Percentiles rank a stretch among this genome's conserved stretches.
Conservation (phyloP, 2,797 vertebrate genomes). For the Eulemur albifrons region DNA sequence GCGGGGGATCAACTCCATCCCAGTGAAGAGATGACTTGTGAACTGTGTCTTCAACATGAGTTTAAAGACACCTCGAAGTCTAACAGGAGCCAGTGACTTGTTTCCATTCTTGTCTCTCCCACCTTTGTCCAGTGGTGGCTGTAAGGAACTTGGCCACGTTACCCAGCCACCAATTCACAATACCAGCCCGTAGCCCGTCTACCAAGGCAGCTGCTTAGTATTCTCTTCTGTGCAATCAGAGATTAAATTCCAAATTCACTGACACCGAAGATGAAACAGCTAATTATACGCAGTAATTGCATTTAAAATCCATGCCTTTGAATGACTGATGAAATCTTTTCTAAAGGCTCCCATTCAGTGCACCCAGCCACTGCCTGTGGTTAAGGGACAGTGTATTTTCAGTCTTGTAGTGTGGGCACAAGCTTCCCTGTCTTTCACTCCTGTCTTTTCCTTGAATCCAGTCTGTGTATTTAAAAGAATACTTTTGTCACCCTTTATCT, state of each 20-base stretch:
- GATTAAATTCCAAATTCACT: conserved; percentile 65
- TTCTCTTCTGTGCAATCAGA: conserved; percentile 60
- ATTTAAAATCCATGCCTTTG: conserved; percentile 80
- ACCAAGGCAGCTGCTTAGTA: conserved; percentile 6
- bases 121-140: not conserved
- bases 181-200: not conserved
- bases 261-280: conserved; percentile 77
- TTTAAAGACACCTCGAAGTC: not conserved
- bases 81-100: not conserved
- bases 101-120: not conserved
- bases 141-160: not conserved
- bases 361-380: not conserved
- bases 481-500: not conserved
- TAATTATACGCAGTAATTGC: conserved; percentile 81
- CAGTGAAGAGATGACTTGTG: not conserved
- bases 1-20: too few relatives aligned
- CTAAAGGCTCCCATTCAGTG: conserved; percentile 52
- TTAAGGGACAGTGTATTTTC: conserved; percentile 59
- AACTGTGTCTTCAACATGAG: not conserved
- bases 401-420: not conserved
- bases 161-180: not conserved
- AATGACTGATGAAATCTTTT: conserved; percentile 79
- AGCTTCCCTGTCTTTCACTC: not conserved
- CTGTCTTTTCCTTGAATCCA: conserved; percentile 37
- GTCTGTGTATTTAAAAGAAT: conserved; percentile 15